Conservation (phyloP, 2,113 vertebrate species). For the Irena cyanogastra region DNA sequence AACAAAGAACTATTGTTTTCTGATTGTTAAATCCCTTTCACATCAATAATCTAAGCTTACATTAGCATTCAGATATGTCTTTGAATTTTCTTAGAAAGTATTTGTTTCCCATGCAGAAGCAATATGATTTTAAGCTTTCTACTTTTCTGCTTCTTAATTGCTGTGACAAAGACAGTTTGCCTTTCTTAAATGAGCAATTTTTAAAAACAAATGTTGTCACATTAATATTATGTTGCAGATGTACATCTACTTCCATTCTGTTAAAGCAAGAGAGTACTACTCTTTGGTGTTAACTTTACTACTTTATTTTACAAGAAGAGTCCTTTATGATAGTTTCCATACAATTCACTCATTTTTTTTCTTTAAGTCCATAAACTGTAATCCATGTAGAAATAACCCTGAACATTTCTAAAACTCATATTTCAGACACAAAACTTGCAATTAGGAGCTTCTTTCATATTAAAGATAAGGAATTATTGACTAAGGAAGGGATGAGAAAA, state of each 20-base stretch:
- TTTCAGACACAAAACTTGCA: neutral
- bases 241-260: neutral
- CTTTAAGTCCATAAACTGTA: neutral
- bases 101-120: neutral
- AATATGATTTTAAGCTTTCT: neutral
- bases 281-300: neutral
- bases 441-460: neutral
- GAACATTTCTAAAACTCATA: neutral
- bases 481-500: neutral
- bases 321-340: neutral
- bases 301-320: neutral
- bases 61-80: neutral
- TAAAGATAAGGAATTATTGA: conserved; percentile 39
- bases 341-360: neutral
- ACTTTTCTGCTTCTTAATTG: neutral
- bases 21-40: conserved; percentile 18
- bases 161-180: neutral
- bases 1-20: conserved; percentile 54
- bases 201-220: neutral
- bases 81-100: neutral
- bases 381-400: neutral
- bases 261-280: neutral
- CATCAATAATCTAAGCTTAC: neutral
- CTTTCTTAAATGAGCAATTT: neutral
- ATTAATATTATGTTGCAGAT: neutral